Base-by-base conservation (phyloP, 1,140 invertebrate species). In the Brachionus paranguensis region DNA sequence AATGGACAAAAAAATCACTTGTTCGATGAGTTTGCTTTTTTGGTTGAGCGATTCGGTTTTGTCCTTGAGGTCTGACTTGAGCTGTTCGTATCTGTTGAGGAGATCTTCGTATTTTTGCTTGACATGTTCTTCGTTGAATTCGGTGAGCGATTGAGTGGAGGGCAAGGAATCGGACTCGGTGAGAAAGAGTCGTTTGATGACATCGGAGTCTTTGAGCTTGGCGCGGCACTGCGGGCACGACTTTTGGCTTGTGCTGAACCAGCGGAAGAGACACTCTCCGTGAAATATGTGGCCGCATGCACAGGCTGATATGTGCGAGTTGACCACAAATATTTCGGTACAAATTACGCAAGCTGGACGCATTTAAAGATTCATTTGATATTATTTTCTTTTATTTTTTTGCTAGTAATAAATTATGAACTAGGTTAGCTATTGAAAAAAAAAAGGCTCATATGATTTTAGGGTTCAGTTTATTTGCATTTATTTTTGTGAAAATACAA, bases 271-370 rank as follows among this genome's bases (percentile, higher is more conserved):
- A 88, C 96, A 99, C 60, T 93, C 92, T 88, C 93, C 92, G 90
- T 99, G 96, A 91, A 95, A 98, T 64, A 96, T 91, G 90, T 99
- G 96, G 86, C 94, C 91, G 91, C 96, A 99, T 47, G 94, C 92
- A 37, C 78, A 81, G 2, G 78, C 78, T 60, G 53, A 64, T 81
- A 81, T 81, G 27, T 81, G 78, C 24, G 78, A 81, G 53, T 81
- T 81, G 29, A 81, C 27, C 50, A 81, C 53, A 81, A 81, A 81
- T 68, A 81, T 43, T 64, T 81, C 78, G 10, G 78, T 81, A 47
- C 78, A 81, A 64, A 81, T 81, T 24, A 81, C 78, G 37, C 78
- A 81, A 43, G 64, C 78, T 64, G 78, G 53, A 41, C 78, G 53
- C 78, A 81, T 81, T 76, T 41, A 74, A 76, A 50, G 12, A 33